Base-by-base conservation (phyloP, 2,888 invertebrate genomes). In the Pandemis cinnamomeana region DNA sequence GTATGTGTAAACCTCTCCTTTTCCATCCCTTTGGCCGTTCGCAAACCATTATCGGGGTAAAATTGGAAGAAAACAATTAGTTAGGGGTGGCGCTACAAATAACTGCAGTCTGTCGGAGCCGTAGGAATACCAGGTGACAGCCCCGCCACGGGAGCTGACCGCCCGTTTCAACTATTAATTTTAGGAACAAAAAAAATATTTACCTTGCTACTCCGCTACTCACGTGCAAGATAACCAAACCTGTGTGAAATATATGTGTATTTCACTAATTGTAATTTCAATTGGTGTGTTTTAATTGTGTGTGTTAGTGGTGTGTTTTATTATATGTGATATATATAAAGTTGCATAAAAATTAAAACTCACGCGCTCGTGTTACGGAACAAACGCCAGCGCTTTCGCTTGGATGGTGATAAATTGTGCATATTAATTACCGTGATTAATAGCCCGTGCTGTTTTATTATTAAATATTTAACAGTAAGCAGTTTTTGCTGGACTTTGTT, bases 31-130 rank as follows among this genome's bases (percentile, higher is more conserved):
- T 75, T 60, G 0, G 66, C 83, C 80, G 72, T 70, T 68, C 36
- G 71, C 71, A 75, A 80, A 77, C 86, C 85, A 89, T 91, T 91
- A 89, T 89, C 87, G 86, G 85, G 83, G 83, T 87, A 80, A 88
- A 92, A 91, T 91, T 91, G 90, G 89, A 90, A 92, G 91, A 91
- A 91, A 91, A 88, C 89, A 92, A 93, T 92, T 92, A 91, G 89
- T 89, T 85, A 84, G 82, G 81, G 81, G 78, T 79, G 72, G 71
- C 69, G 66, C 79, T 81, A 83, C 85, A 84, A 85, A 84, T 83
- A 84, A 81, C 80, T 70, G 79, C 75, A 80, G 64, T 15, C 42
- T 10, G 11, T 7, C 46, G 46, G 46, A 11, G 55, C 53, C 67
- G 20, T 42, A 51, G 51, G 72, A 44, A 53, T 60, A 72, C 61